Evolutionary conservation across 2,797 vertebrate genomes (phyloP), one percentile per base, ranked within the genome.

Genomic region (Anolis apletophallus): DNA sequence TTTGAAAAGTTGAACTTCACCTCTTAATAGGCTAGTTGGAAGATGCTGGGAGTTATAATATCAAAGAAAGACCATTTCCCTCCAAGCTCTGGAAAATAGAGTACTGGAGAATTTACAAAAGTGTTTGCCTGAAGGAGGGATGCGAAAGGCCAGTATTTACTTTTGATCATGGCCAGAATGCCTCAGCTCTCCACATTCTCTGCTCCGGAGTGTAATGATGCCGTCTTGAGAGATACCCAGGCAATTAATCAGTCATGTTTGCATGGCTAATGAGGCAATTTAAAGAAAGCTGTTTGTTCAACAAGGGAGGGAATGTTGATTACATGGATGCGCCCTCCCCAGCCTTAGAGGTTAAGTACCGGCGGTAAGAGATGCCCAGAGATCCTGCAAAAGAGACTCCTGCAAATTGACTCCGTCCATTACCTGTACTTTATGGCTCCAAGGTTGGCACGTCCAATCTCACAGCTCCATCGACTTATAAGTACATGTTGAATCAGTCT

Each of bases 261-360:
- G 86, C 54, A 29, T 54, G 32, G 87, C 76, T 94, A 92, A 93
- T 64, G 71, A 92, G 90, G 74, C 52, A 86, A 72, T 80, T 88
- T 26, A 72, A 34, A 61, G 84, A 61, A 88, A 87, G 57, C 0
- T 1, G 23, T 11, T 78, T 87, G 54, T 64, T 89, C 32, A 78
- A 16, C 50, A 81, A 57, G 32, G 19, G 67, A 23, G 32, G 68
- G 81, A 83, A 85, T 75, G 26, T n/a, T 26, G 0, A 83, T 76
- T 50, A 32, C 40, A 10, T 54, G 12, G 8, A 0, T 2, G 71
- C 34, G 14, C 76, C 9, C 21, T 82, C 9, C 19, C 9, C 5
- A 11, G 21, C 23, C 50, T 77, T 2, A 16, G 21, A 40, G 52
- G 52, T 36, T 57, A 57, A 72, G 55, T 17, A 11, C 59, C 46